Evolutionary conservation across 2,888 invertebrate genomes (phyloP).

Genomic region (Sericinus montela): DNA sequence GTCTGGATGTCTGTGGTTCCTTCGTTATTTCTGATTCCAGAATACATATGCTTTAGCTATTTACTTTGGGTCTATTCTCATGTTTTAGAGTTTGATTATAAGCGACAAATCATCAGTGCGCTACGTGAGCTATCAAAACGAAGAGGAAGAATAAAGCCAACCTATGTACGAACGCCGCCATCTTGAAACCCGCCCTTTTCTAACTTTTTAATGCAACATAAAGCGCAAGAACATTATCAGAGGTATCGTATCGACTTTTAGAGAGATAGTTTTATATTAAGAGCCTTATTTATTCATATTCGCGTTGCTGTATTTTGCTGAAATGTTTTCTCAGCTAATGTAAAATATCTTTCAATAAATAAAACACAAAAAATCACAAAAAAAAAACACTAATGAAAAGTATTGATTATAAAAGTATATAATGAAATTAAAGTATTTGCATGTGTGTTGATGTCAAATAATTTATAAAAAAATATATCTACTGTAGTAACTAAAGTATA

Average conservation of each 20-base stretch:
- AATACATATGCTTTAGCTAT: no score
- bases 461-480: conserved; percentile 7
- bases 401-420: neutral
- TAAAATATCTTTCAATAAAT: no score
- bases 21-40: no score
- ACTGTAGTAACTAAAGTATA: conserved; percentile 8
- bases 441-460: conserved; percentile 1
- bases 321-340: neutral
- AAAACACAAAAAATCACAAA: neutral
- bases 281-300: conserved; percentile 4
- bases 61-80: no score
- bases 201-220: conserved; percentile 16
- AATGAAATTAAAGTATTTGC: neutral
- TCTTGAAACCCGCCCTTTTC: conserved; percentile 40
- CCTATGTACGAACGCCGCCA: conserved; percentile 40
- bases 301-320: conserved; percentile 13
- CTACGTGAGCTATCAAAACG: conserved; percentile 96
- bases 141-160: conserved; percentile 85
- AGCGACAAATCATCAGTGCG: conserved; percentile 96
- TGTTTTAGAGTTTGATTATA: conserved; percentile 89
- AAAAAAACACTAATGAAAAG: neutral
- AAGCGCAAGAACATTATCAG: conserved; percentile 14
- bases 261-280: neutral
- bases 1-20: no score
- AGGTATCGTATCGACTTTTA: conserved; percentile 17